phyloP scores from a whole-genome alignment of 2,797 vertebrate species.

The Oryzias dopingdopingensis region DNA sequence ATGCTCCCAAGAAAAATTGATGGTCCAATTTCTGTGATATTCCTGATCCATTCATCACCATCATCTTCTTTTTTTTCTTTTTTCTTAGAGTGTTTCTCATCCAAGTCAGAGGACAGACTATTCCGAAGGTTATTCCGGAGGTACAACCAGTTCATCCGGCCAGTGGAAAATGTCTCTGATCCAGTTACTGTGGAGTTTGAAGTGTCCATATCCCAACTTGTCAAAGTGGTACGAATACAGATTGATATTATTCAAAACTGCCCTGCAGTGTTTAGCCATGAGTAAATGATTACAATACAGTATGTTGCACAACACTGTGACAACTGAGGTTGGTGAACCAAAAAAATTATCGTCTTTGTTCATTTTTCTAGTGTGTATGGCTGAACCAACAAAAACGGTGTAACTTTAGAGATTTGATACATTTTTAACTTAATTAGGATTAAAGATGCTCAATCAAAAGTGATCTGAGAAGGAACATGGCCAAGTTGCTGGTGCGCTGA shows the following conservation, averaged over 20 bases:
- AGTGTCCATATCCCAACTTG: conserved; percentile 91
- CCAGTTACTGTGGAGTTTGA: conserved; percentile 90
- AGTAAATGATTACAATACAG: too few relatives aligned
- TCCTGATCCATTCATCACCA: neutral
- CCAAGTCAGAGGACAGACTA: conserved; percentile 84
- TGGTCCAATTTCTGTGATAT: neutral
- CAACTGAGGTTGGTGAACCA: too few relatives aligned
- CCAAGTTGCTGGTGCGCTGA: too few relatives aligned
- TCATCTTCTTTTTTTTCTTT: conserved; percentile 18
- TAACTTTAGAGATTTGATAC: too few relatives aligned
- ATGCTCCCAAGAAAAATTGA: conserved; percentile 7
- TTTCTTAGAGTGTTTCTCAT: conserved; percentile 72
- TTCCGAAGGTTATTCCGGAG: conserved; percentile 85
- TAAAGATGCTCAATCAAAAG: too few relatives aligned
- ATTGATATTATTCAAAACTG: neutral
- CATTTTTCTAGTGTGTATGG: too few relatives aligned
- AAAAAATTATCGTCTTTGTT: too few relatives aligned
- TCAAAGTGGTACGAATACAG: conserved; percentile 86
- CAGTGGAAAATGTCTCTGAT: conserved; percentile 91
- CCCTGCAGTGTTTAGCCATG: neutral
- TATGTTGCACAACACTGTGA: too few relatives aligned
- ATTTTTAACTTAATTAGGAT: too few relatives aligned
- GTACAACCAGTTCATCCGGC: conserved; percentile 92
- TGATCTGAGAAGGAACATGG: too few relatives aligned
- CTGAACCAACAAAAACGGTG: too few relatives aligned